A percentile compares a stretch with the other conserved stretches of the same genome.
Conservation (phyloP, 2,888 invertebrate genomes). For the Acleris holmiana region DNA sequence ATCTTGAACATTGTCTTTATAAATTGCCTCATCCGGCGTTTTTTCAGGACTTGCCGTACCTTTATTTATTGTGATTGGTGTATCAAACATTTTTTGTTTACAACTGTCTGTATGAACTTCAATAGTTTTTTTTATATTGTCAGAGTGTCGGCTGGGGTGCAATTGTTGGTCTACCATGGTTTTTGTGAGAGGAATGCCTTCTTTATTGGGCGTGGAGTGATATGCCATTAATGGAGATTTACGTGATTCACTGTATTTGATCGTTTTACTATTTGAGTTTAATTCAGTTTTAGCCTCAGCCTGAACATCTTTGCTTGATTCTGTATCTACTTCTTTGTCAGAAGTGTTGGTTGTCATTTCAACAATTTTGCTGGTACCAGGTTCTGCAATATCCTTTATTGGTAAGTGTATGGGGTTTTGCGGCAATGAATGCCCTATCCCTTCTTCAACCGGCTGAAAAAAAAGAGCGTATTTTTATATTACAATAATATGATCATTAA, state of each 20-base stretch:
- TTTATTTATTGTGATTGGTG: constrained; percentile 43
- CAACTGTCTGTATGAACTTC: constrained; percentile 73
- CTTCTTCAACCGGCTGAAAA: constrained; percentile 69
- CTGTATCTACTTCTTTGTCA: constrained; percentile 53
- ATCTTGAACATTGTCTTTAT: constrained; percentile 1
- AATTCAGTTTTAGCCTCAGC: constrained; percentile 62
- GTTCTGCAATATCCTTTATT: constrained; percentile 62
- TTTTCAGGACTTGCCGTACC: constrained; percentile 29
- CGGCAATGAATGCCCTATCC: constrained; percentile 44
- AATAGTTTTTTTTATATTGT: constrained; percentile 76
- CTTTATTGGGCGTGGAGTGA: constrained; percentile 79
- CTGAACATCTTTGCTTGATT: constrained; percentile 51
- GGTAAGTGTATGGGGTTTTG: constrained; percentile 62
- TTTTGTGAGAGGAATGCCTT: constrained; percentile 75
- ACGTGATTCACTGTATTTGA: constrained; percentile 71
- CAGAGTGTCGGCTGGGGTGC: constrained; percentile 74
- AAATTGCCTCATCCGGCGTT: constrained; percentile 2
- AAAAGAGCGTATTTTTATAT: constrained; percentile 13
- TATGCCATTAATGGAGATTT: constrained; percentile 76
- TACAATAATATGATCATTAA: too few species aligned
- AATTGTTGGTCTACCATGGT: constrained; percentile 77
- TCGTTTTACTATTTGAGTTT: constrained; percentile 68
- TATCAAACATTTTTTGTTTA: constrained; percentile 58
- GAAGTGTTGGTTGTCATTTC: constrained; percentile 53
- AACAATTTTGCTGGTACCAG: constrained; percentile 53